These are phyloP conservation scores for Lordiphosa mommai DNA, from an alignment of 1,140 invertebrate species.

Conservation along the genomic window DNA sequence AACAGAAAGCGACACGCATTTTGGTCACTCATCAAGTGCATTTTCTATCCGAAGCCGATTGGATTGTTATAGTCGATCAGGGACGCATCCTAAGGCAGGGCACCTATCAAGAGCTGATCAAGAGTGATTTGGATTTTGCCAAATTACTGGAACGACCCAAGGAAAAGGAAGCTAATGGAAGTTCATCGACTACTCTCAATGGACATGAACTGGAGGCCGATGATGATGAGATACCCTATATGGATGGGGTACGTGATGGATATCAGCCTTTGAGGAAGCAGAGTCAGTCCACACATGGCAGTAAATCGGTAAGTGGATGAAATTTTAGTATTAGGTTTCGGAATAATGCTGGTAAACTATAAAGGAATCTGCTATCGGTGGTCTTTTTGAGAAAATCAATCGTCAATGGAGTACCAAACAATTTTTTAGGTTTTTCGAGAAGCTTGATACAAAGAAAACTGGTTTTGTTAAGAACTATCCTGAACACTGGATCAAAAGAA, in stretches of 20 bases:
- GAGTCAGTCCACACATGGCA: constrained; percentile 47
- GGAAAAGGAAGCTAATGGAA: constrained; percentile 33
- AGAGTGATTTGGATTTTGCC: constrained; percentile 82
- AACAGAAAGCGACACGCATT: constrained; percentile 85
- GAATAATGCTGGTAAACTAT: too few relatives aligned
- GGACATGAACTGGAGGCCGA: constrained; percentile 38
- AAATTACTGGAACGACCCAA: constrained; percentile 80
- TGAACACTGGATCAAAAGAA: too few relatives aligned
- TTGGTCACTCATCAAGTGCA: constrained; percentile 93
- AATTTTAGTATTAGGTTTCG: neutral
- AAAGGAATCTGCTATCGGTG: too few relatives aligned
- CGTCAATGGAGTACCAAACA: too few relatives aligned
- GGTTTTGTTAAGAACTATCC: too few relatives aligned
- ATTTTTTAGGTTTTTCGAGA: too few relatives aligned
- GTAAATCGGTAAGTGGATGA: constrained; percentile 55
- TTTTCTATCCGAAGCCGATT: constrained; percentile 86
- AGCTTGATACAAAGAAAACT: too few relatives aligned
- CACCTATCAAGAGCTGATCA: constrained; percentile 81
- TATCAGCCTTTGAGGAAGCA: constrained; percentile 65
- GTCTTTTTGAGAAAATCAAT: too few relatives aligned
- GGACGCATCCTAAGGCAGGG: constrained; percentile 82
- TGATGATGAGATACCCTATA: constrained; percentile 79
- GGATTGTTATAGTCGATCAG: constrained; percentile 89
- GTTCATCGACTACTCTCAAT: constrained; percentile 75
- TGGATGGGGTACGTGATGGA: constrained; percentile 63